Evolutionary conservation across 2,888 invertebrate genomes (phyloP), one percentile per base, ranked within the genome.

Genomic region (Spicauda simplicius): DNA sequence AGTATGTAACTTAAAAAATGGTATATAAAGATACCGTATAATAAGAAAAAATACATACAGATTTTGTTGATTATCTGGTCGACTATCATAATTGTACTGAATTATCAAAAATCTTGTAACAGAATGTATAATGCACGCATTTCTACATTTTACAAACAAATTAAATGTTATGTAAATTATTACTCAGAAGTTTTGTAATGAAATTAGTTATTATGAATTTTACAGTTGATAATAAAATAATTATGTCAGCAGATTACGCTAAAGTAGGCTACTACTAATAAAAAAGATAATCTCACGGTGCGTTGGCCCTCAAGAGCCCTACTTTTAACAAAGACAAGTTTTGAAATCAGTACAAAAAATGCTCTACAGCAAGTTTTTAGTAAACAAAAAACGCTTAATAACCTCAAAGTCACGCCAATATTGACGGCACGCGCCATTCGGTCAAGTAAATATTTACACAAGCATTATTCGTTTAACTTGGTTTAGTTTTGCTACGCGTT

Each of bases 241-340:
- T 8, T 62, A 62, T 55, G 55, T 30, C 55, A 55, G 55, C 48
- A 33, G 56, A 33, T 57, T 57, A n/a, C n/a, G 50, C 52, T 52
- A 12, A 41, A 41, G 12, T 52, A 41, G 57, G 25, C 57, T 64
- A 20, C 16, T 53, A 56, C 19, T 57, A 56, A 0, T 37, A 52
- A 19, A 52, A 60, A 52, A 33, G 60, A 64, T 64, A 64, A 64
- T 64, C 64, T 58, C 64, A 64, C 52, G 64, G 52, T 58, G 41
- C 20, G 16, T 37, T 57, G 57, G 50, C 37, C 57, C 50, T 53
- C 52, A 10, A 41, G 53, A 53, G 53, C 58, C 64, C 52, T 53
- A 41, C 52, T 58, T 65, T 58, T 65, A 56, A 48, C 33, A 54
- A 30, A 16, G 53, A 62, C 53, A 53, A 25, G 53, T 65, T 58